These are phyloP conservation scores for Agrenia bidenticulata DNA, from an alignment of 2,888 invertebrate species.

Conservation along the genomic window DNA sequence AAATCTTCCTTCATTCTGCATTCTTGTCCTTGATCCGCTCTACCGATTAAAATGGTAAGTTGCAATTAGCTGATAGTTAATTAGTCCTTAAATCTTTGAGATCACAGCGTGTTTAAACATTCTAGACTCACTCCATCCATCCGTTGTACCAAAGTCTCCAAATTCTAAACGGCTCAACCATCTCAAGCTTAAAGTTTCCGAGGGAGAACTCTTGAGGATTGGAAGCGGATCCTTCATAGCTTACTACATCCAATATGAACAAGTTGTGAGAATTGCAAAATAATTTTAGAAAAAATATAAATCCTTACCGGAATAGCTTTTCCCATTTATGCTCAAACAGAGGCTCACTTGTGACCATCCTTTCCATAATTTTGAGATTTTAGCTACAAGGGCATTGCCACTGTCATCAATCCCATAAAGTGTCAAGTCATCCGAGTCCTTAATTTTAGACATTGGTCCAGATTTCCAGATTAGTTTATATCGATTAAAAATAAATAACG, in stretches of 20 bases:
- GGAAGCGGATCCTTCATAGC: slow-evolving; percentile 20
- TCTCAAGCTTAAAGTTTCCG: slow-evolving; percentile 62
- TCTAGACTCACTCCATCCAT: slow-evolving; percentile 57
- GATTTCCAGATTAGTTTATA: too few species aligned
- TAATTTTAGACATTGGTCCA: too few species aligned
- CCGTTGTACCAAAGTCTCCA: slow-evolving; percentile 72
- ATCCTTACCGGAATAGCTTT: slow-evolving; percentile 14
- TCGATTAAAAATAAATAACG: too few species aligned
- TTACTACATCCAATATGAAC: not conserved
- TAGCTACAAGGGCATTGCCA: slow-evolving; percentile 62
- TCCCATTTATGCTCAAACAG: slow-evolving; percentile 28
- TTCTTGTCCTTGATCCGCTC: slow-evolving; percentile 11
- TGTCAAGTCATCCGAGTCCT: slow-evolving; percentile 56
- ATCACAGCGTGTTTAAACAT: not conserved
- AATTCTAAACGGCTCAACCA: slow-evolving; percentile 64
- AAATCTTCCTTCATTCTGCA: slow-evolving; percentile 55
- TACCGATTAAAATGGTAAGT: too few species aligned
- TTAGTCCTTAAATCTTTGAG: too few species aligned
- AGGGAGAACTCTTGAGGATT: slow-evolving; percentile 38
- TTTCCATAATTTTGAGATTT: slow-evolving; percentile 58
- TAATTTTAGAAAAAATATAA: not conserved
- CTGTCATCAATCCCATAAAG: slow-evolving; percentile 63
- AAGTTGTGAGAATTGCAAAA: not conserved
- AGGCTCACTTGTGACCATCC: slow-evolving; percentile 30
- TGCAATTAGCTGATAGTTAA: too few species aligned